A percentile compares a stretch with the other conserved stretches of the same genome.
These are phyloP conservation scores for Macrochelys suwanniensis DNA, from an alignment of 2,797 vertebrate species.

Conservation along the genomic window DNA sequence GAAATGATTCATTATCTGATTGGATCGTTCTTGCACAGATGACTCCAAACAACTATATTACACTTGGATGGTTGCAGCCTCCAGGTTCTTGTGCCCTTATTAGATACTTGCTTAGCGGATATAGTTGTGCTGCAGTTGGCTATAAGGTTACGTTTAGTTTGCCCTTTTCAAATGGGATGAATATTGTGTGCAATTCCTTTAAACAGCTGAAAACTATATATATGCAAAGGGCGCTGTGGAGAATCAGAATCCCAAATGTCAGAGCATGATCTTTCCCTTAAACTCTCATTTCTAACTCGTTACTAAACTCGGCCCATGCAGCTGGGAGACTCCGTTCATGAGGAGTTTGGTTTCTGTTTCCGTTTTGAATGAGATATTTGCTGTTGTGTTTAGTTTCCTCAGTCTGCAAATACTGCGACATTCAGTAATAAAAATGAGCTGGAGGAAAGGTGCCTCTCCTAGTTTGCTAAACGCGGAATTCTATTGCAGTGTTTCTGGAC, in stretches of 20 bases:
- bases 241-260: neutral
- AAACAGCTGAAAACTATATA: slow-evolving; percentile 28
- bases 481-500: neutral
- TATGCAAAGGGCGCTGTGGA: neutral
- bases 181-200: neutral
- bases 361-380: neutral
- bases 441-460: neutral
- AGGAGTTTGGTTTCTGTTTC: neutral
- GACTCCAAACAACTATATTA: slow-evolving; percentile 23
- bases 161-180: slow-evolving; percentile 2
- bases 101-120: neutral
- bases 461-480: neutral
- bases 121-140: neutral
- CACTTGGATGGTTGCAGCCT: slow-evolving; percentile 12
- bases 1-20: neutral
- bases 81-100: slow-evolving; percentile 5
- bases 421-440: neutral
- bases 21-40: neutral
- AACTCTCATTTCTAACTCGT: fast-evolving
- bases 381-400: neutral
- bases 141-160: slow-evolving; percentile 32
- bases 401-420: neutral
- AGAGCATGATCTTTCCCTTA: neutral
- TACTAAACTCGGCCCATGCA: neutral
- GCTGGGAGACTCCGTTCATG: neutral